These are phyloP conservation scores for Cordilura impudica DNA, from an alignment of 2,888 invertebrate genomes.

Conservation along the genomic window DNA sequence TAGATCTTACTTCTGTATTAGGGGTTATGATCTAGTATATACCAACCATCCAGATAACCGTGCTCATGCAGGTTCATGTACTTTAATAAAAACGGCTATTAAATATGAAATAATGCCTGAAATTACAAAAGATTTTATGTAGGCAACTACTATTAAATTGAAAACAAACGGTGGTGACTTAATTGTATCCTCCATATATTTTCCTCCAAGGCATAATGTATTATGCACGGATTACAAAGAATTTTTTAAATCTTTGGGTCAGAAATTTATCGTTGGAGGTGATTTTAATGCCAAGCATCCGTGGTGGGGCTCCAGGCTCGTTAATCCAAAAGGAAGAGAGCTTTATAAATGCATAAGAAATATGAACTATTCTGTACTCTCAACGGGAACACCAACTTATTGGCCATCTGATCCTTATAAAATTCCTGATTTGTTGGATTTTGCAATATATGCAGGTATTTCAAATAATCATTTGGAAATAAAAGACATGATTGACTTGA, in stretches of 20 bases:
- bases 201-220: not conserved
- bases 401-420: too few relatives aligned
- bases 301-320: slow-evolving; percentile 13
- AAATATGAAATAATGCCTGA: not conserved
- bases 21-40: not conserved
- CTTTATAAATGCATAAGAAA: slow-evolving; percentile 6
- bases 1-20: not conserved
- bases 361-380: not conserved
- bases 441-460: too few relatives aligned
- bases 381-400: too few relatives aligned
- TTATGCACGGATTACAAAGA: not conserved
- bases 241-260: not conserved
- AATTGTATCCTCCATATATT: not conserved
- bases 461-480: too few relatives aligned
- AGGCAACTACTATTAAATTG: too few relatives aligned
- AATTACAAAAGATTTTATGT: not conserved
- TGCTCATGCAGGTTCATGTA: not conserved
- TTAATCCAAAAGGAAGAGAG: slow-evolving; percentile 11
- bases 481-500: too few relatives aligned
- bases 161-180: too few relatives aligned
- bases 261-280: not conserved
- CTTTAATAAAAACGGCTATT: not conserved
- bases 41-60: not conserved
- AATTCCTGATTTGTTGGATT: too few relatives aligned
- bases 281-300: too few relatives aligned